Base-by-base conservation (phyloP, 1,140 invertebrate genomes). In the Drosophila pandora region DNA sequence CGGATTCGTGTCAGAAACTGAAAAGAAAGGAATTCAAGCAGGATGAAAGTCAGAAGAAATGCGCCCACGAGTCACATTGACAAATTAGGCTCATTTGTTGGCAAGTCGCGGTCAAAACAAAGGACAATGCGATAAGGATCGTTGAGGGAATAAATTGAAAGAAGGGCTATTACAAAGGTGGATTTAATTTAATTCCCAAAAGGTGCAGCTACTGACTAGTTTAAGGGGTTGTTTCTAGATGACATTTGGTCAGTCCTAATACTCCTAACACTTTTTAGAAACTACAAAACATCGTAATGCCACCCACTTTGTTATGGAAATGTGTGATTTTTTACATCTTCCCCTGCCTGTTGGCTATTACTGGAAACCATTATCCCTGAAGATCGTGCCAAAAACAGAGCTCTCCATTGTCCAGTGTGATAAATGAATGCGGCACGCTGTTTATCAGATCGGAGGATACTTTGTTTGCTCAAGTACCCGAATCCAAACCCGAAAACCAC, bases 61-160 rank as follows among this genome's bases (percentile, higher is more conserved):
- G 58, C 68, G 61, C 64, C 50, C 60, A 30, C 68, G 47, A 59
- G 45, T 32, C 68, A 47, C 61, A 63, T 75, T 90, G 88, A 90
- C 87, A 90, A 90, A 90, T 90, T 84, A 64, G 76, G 32, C 79
- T 90, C 88, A 90, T 90, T 90, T 90, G 65, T 90, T 81, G 76
- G 61, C 43, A 41, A 69, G 41, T 69, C 65, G 55, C 58, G 87
- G 75, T 90, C 87, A 90, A 80, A 83, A 90, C 76, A 90, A 63
- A 81, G 79, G 72, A 90, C 76, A 83, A 75, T 49, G 69, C 64
- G 79, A 80, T 90, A 90, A 87, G 60, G 57, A 90, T 83, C 76
- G 34, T 41, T 76, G 70, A 67, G 9, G 5, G 5, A 23, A 25
- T 13, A 17, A 30, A 8, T 32, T 10, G 7, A 37, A 37, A 3